Conservation (phyloP, 2,797 vertebrate genomes). For the Heliangelus exortis region DNA sequence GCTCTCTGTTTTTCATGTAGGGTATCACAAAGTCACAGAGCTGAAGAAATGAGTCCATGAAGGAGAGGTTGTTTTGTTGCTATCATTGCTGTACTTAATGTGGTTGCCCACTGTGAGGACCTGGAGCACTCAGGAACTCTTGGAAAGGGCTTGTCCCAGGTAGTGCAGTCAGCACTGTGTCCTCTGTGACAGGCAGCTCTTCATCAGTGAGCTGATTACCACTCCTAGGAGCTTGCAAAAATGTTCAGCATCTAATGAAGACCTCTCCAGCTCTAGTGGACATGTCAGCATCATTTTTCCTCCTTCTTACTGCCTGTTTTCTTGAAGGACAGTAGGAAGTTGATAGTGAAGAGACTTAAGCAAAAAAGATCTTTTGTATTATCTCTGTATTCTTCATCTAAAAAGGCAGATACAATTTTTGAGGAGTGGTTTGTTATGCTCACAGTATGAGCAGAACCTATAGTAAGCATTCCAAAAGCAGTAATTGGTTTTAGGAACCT, state of each 20-base stretch:
- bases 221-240: neutral
- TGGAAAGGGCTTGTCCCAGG: neutral
- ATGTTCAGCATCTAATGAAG: neutral
- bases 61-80: neutral
- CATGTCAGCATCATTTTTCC: neutral
- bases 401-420: neutral
- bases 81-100: neutral
- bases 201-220: neutral
- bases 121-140: neutral
- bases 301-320: neutral
- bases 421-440: neutral
- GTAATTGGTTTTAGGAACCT: neutral
- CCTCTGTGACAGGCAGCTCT: neutral
- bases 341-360: neutral
- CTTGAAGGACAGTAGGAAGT: fast-evolving
- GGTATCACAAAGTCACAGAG: neutral
- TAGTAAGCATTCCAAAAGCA: neutral
- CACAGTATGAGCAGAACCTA: neutral
- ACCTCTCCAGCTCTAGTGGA: neutral
- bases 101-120: fast-evolving
- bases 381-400: neutral
- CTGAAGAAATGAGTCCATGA: neutral
- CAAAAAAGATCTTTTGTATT: neutral
- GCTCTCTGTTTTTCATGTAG: neutral
- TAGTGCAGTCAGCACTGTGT: neutral